Evolutionary conservation across 1,140 invertebrate genomes (phyloP).

Genomic region (Olivierus martensii): DNA sequence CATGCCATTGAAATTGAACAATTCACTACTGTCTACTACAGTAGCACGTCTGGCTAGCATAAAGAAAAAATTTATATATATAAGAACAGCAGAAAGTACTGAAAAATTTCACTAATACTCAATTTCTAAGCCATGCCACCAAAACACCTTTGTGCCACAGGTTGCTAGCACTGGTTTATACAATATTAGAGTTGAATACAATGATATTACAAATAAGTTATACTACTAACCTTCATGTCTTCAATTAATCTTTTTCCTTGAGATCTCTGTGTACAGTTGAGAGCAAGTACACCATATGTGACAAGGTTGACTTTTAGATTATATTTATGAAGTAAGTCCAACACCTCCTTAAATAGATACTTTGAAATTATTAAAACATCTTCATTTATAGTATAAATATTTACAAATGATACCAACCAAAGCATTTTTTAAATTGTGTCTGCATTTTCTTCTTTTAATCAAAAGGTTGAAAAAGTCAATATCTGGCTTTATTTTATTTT

Average conservation of each 20-base stretch:
- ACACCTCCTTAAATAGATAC: constrained; percentile 37
- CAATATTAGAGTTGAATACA: too few relatives aligned
- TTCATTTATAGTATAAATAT: constrained; percentile 13
- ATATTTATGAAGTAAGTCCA: constrained; percentile 43
- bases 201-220: too few relatives aligned
- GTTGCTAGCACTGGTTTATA: too few relatives aligned
- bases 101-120: too few relatives aligned
- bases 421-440: constrained; percentile 47
- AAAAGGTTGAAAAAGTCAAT: constrained; percentile 72
- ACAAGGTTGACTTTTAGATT: constrained; percentile 53
- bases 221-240: constrained; percentile 45
- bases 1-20: too few relatives aligned
- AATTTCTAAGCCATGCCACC: too few relatives aligned
- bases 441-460: constrained; percentile 57
- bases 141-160: too few relatives aligned
- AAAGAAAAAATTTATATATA: too few relatives aligned
- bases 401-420: constrained; percentile 37
- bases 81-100: too few relatives aligned
- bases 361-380: too few relatives aligned
- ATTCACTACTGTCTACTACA: too few relatives aligned
- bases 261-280: constrained; percentile 48
- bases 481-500: constrained; percentile 46
- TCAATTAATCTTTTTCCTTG: constrained; percentile 46
- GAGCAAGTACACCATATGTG: constrained; percentile 70
- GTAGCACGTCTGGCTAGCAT: too few relatives aligned